Percentiles rank a stretch among this genome's conserved stretches.
phyloP scores from a whole-genome alignment of 2,797 vertebrate genomes.

The Emys orbicularis region DNA sequence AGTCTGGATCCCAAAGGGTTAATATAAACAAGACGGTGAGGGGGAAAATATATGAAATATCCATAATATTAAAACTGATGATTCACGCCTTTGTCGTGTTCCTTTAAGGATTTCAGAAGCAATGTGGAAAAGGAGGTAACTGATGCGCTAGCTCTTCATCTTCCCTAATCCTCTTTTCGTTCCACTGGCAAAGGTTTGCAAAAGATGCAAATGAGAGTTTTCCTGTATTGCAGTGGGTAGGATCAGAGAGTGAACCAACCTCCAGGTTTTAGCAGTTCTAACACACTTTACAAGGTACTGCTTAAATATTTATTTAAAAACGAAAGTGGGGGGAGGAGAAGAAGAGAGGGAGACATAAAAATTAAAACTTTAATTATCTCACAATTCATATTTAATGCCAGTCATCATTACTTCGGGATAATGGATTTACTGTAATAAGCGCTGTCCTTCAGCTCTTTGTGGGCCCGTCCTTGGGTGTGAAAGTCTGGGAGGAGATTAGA shows the following conservation, averaged over 20 bases:
- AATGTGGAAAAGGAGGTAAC: neutral
- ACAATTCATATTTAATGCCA: slow-evolving; percentile 14
- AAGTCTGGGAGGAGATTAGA: neutral
- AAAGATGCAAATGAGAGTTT: slow-evolving; percentile 50
- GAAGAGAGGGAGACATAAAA: neutral
- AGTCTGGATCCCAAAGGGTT: neutral
- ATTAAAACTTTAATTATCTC: slow-evolving; percentile 53
- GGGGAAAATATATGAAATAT: neutral
- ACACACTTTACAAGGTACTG: neutral
- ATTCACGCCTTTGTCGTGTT: neutral
- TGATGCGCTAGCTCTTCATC: rapidly evolving
- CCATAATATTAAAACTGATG: neutral
- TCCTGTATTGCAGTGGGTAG: slow-evolving; percentile 33
- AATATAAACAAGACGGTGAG: neutral
- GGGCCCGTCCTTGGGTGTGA: neutral
- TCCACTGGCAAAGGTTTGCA: slow-evolving; percentile 20
- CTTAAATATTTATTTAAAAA: slow-evolving; percentile 60
- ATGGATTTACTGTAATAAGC: neutral
- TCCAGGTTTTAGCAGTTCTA: neutral
- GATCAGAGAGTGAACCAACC: slow-evolving; percentile 41
- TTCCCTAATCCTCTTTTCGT: slow-evolving; percentile 30
- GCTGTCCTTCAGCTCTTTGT: rapidly evolving
- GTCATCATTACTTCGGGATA: neutral
- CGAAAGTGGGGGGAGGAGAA: neutral
- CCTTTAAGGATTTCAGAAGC: slow-evolving; percentile 58